Percentiles rank a stretch among this genome's conserved stretches.
Conservation (phyloP, 2,888 invertebrate genomes). For the Prenolepis imparis region DNA sequence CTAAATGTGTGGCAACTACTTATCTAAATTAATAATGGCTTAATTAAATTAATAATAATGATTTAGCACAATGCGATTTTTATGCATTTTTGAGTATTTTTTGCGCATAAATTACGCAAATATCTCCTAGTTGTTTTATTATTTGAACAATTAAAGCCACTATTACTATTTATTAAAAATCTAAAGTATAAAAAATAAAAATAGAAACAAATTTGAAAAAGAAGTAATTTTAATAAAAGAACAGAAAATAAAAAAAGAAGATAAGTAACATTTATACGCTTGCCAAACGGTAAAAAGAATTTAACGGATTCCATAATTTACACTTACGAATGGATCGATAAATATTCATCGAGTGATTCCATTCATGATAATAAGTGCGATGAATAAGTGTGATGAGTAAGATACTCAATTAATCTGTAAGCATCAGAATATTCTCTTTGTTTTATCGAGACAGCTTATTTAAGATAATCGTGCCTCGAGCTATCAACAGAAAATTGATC, state of each 20-base stretch:
- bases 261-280: not conserved
- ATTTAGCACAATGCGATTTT: not conserved
- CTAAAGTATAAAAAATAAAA: not conserved
- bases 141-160: not conserved
- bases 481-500: not conserved
- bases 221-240: not conserved
- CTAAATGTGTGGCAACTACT: not conserved
- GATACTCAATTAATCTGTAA: not conserved
- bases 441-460: not conserved
- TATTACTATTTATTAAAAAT: not conserved
- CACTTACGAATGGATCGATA: not conserved
- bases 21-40: not conserved
- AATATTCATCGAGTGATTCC: conserved; percentile 20
- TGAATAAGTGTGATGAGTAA: not conserved
- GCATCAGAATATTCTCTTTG: not conserved
- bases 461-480: not conserved
- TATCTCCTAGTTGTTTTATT: not conserved
- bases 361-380: not conserved
- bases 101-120: not conserved
- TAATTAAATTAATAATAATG: not conserved
- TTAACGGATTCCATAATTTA: not conserved
- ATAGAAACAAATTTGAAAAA: not conserved
- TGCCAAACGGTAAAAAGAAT: not conserved
- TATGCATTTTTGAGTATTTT: not conserved
- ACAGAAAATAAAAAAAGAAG: not conserved